Evolutionary conservation across 2,113 vertebrate species (phyloP), one percentile per base, ranked within the genome.

Genomic region (Channa maculata): DNA sequence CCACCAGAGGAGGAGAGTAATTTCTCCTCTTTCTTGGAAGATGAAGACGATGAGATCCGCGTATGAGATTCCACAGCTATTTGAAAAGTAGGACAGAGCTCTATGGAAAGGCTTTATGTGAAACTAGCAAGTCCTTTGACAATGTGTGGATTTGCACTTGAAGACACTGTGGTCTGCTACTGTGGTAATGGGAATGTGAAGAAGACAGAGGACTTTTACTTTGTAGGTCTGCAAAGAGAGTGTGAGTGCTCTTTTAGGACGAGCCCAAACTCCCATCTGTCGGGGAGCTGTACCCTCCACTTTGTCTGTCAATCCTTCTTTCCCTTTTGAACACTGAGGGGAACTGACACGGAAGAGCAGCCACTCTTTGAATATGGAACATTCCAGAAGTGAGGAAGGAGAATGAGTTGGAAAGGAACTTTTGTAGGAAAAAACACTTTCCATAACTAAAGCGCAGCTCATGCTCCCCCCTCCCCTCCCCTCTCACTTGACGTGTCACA

Each of bases 11-110:
- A 94, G 75, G 96, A 95, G 0, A 95, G 96, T 89, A 95, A 94
- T 82, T 97, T 98, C 87, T 97, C 97, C 78, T 97, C 96, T 0
- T 99, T 99, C 15, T 92, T 98, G 45, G 98, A 98, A 0, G 97
- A 99, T 15, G 96, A 96, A 66, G 97, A 99, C 0, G 98, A 99
- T 0, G 97, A 98, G 91, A 99, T 99, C 84, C 93, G 93, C 0
- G 95, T 99, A 87, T 99, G 95, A 94, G 75, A 76, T 44, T 64
- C 34, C 6, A 51, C 57, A 78, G 43, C 12, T 12, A 8, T 12
- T 15, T 8, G 68, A 44, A 60, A 57, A 67, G 65, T 6, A 45
- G 8, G 55, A 50, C 46, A 48, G 43, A 54, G 61, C 65, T 84
- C 13, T 45, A 24, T 24, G 43, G 54, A 84, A 69, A 24, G 50